phyloP scores from a whole-genome alignment of 1,140 invertebrate species.

The Papilio helenus region DNA sequence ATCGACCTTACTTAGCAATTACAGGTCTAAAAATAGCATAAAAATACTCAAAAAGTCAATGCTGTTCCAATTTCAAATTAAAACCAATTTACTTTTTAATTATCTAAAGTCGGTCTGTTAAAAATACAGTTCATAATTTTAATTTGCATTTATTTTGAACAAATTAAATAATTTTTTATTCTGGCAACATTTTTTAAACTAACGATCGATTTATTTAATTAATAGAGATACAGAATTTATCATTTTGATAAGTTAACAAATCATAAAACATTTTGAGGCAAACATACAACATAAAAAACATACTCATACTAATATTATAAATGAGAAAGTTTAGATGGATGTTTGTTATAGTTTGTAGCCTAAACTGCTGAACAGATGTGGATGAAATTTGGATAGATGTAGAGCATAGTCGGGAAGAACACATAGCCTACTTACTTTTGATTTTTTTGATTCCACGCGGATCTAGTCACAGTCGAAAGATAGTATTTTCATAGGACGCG shows the following conservation, averaged over 20 bases:
- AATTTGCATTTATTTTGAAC: background rate
- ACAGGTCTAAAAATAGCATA: background rate
- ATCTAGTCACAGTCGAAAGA: no score
- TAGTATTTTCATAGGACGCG: no score
- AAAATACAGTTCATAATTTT: background rate
- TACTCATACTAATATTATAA: no score
- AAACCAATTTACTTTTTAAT: background rate
- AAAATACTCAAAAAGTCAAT: background rate
- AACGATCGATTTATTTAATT: background rate
- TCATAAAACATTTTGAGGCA: background rate
- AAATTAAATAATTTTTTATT: no score
- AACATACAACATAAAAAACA: no score
- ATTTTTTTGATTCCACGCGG: no score
- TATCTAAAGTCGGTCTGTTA: background rate
- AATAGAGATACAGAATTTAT: background rate
- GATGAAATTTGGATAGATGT: no score
- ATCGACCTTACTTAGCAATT: slow-evolving; percentile 4
- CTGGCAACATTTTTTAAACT: background rate
- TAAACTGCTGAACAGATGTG: no score
- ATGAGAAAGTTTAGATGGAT: no score
- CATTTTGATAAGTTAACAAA: background rate
- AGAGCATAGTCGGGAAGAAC: no score
- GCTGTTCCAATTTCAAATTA: background rate
- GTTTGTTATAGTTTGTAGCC: no score
- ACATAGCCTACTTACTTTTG: no score